Evolutionary conservation across 2,888 invertebrate species (phyloP).

Genomic region (Phyllotreta cruciferae): DNA sequence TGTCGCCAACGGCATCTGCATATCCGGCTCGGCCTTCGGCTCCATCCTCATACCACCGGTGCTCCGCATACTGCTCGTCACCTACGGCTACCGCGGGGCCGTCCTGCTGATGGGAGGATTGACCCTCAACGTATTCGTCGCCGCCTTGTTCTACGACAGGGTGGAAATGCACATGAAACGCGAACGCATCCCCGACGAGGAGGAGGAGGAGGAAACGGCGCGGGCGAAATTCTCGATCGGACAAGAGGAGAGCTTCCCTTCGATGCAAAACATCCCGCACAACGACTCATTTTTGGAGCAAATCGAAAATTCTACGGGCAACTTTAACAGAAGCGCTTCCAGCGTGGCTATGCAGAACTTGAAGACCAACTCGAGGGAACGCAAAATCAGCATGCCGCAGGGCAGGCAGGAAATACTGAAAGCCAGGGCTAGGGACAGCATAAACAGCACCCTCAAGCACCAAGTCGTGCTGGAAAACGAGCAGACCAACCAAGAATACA

Average conservation of each 20-base stretch:
- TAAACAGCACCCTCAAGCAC: conserved; percentile 59
- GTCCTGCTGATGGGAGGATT: conserved; percentile 82
- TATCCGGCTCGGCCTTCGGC: conserved; percentile 87
- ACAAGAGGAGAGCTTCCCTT: conserved; percentile 55
- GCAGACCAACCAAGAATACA: conserved; percentile 48
- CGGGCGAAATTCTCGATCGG: conserved; percentile 58
- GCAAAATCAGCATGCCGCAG: conserved; percentile 69
- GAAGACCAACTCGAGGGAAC: conserved; percentile 60
- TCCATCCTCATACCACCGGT: conserved; percentile 85
- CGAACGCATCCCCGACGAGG: conserved; percentile 58
- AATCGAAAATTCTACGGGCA: conserved; percentile 53
- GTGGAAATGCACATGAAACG: conserved; percentile 81
- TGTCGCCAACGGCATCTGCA: conserved; percentile 86
- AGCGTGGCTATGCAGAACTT: conserved; percentile 71
- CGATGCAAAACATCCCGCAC: conserved; percentile 53
- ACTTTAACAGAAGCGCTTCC: conserved; percentile 73
- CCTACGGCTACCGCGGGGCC: conserved; percentile 81
- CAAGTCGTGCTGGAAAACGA: conserved; percentile 75
- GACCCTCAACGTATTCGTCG: conserved; percentile 84
- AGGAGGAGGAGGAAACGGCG: conserved; percentile 51
- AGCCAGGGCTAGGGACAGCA: conserved; percentile 50
- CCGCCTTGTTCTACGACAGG: conserved; percentile 83
- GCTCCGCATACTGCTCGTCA: conserved; percentile 72
- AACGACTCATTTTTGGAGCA: conserved; percentile 56
- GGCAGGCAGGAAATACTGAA: conserved; percentile 56